Evolutionary conservation across 2,797 vertebrate species (phyloP), one percentile per base, ranked within the genome.

Genomic region (Malacoraja senta): DNA sequence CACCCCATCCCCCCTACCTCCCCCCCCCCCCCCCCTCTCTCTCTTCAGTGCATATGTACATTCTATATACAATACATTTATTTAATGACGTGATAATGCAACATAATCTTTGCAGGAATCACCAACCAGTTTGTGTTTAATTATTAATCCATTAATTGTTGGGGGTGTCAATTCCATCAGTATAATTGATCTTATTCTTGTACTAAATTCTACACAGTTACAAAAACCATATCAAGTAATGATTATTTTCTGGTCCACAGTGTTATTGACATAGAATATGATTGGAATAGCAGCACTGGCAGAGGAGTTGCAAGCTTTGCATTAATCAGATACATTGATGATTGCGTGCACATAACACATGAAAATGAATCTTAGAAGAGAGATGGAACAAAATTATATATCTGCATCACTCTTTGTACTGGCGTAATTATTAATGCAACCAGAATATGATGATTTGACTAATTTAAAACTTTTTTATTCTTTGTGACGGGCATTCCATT

Each of bases 81-180:
- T 35, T 35, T 35, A 35, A 35, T 35, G 13, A 15, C 2, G 77
- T 78, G 77, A 35, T 35, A 35, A 35, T 78, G 29, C 76, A 77
- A 4, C 32, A 78, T 32, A 35, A 78, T 13, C 77, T 35, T 32
- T 78, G 78, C 38, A 79, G 32, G 96, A 97, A 96, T 95, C 95
- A 95, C 35, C 96, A 95, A 97, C 97, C 96, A 96, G 97, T 97
- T 96, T 97, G 96, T 97, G 96, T 97, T 97, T 96, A 96, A 97
- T 96, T 97, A 97, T 97, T 97, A 97, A 97, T 97, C 97, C 96
- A 97, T 97, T 97, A 97, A 97, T 97, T 97, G 97, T 96, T 96
- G 96, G 96, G 96, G 96, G 96, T 96, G 96, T 53, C 95, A 96
- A 96, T 96, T 96, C 95, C 96, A 97, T 97, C 97, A 97, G 95